Base-by-base conservation (phyloP, 2,113 vertebrate genomes). In the Brachyhypopomus occidentalis region DNA sequence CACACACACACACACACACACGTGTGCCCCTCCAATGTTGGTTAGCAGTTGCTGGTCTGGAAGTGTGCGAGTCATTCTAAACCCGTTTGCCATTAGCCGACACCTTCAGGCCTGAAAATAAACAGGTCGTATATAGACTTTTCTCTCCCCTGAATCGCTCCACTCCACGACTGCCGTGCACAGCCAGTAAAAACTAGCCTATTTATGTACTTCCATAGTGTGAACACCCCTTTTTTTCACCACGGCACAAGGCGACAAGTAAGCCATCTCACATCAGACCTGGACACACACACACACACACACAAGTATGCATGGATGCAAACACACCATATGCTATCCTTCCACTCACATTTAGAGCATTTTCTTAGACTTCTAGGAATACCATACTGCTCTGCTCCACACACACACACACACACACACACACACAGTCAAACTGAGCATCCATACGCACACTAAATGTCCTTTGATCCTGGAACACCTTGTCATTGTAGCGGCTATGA, bases 51-150 rank as follows among this genome's bases (percentile, higher is more conserved):
- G 88, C 84, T 84, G 86, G 89, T 87, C 87, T 88, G 87, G 87
- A 85, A 86, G 83, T 79, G 83, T 89, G 88, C 87, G 85, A 88
- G 89, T 91, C 87, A 83, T 89, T 87, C 88, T 90, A 90, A 92
- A 87, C 64, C 88, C 90, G 90, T 88, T 91, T 87, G 85, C 88
- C 87, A 80, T 82, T 84, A 88, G 84, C 80, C 59, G 87, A 85
- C 90, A 93, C 92, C 91, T 92, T 88, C 85, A 11, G 86, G 87
- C 85, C 87, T 76, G 82, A 89, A 90, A 91, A 92, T 91, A 92
- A 93, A 92, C 87, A 91, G 52, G 23, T 84, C 84, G 27, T 86
- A 79, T 85, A 86, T 79, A 77, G 82, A 83, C 81, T 84, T 82
- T 78, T 78, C 76, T 78, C 72, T 86, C 81, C 78, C 52, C 84